Conservation (phyloP, 2,113 vertebrate genomes). For the Festucalex cinctus region DNA sequence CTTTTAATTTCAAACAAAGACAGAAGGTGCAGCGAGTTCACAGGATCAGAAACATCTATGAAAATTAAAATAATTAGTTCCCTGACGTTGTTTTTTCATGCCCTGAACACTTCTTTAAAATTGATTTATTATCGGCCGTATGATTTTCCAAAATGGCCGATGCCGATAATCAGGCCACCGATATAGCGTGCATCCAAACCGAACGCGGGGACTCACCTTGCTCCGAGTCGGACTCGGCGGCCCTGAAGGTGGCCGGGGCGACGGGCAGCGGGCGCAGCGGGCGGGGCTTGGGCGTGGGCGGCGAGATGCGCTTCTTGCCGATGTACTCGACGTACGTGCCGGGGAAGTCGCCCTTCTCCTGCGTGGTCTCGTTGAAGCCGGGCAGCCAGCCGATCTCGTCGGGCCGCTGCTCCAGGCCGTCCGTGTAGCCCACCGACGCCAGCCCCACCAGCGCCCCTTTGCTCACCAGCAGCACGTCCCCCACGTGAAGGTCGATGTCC, state of each 20-base stretch:
- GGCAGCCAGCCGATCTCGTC: constrained; percentile 95
- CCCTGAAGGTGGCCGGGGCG: constrained; percentile 78
- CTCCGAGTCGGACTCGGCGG: constrained; percentile 80
- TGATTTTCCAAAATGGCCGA: no score
- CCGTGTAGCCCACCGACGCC: constrained; percentile 83
- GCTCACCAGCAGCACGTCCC: constrained; percentile 89
- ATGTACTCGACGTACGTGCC: constrained; percentile 96
- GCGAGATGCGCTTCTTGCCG: constrained; percentile 90
- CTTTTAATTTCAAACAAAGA: no score
- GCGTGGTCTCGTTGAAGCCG: constrained; percentile 93
- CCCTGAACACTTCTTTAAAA: no score
- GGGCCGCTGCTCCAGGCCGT: constrained; percentile 89
- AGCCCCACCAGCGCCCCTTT: constrained; percentile 87
- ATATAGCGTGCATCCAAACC: no score
- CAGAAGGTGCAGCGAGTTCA: no score
- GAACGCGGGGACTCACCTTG: constrained; percentile 78
- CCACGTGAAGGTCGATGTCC: constrained; percentile 90
- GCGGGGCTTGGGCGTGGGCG: constrained; percentile 93
- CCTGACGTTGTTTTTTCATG: no score
- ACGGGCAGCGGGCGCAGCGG: constrained; percentile 90
- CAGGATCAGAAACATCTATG: no score
- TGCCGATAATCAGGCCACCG: no score
- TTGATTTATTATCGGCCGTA: no score
- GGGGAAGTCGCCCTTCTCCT: constrained; percentile 95
- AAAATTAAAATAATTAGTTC: no score